Base-by-base conservation (phyloP, 2,797 vertebrate genomes). In the Notolepis coatsorum region DNA sequence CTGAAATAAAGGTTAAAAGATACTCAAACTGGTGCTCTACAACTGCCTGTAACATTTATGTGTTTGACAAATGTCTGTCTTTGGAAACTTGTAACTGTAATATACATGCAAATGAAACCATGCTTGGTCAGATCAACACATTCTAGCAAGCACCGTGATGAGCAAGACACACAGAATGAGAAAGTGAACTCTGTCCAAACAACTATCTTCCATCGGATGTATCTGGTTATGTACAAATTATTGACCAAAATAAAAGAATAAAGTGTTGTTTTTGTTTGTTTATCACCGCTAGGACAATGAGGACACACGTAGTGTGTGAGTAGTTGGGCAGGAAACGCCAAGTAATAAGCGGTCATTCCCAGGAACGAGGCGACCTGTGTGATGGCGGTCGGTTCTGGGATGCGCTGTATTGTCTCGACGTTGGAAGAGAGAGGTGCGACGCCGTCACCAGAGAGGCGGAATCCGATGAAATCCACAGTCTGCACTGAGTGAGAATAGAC, bases 231-330 rank as follows among this genome's bases (percentile, higher is more conserved):
- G 75, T 83, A 87, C 70, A 73, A 87, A 68, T 80, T 82, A 68
- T 57, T 87, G 87, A 89, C 69, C 73, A 83, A 88, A 88, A 88
- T n/a, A n/a, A 86, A 82, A 81, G 45, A 88, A 91, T 91, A 91
- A 88, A 89, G 77, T 66, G 21, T 68, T 3, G 15, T 17, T 21
- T 48, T 23, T 65, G 7, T 15, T 39, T n/a, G n/a, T n/a, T n/a
- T n/a, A n/a, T n/a, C n/a, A n/a, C n/a, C n/a, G n/a, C n/a, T n/a
- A n/a, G n/a, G n/a, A n/a, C n/a, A n/a, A n/a, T n/a, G n/a, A n/a
- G n/a, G n/a, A n/a, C n/a, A n/a, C n/a, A n/a, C n/a, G n/a, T n/a
- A n/a, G n/a, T n/a, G n/a, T n/a, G n/a, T n/a, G n/a, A n/a, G n/a
- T n/a, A n/a, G n/a, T n/a, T n/a, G n/a, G n/a, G n/a, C n/a, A n/a